Percentiles rank a stretch among this genome's conserved stretches.
phyloP scores from a whole-genome alignment of 2,888 invertebrate genomes.

The Eulithis testata region DNA sequence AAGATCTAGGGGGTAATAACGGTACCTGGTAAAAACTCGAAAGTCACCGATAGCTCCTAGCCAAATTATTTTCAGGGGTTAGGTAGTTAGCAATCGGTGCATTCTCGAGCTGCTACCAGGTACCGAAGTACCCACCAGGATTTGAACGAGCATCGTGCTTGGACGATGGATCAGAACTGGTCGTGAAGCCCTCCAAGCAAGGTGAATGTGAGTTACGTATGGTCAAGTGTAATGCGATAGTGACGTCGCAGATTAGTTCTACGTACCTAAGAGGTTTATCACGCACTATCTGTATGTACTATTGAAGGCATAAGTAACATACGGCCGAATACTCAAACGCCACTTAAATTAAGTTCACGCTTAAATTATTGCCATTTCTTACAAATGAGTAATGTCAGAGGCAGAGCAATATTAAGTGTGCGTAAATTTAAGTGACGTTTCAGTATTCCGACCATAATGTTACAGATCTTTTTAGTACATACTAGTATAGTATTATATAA shows the following conservation, averaged over 20 bases:
- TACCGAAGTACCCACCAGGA: slow-evolving; percentile 49
- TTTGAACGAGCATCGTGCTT: slow-evolving; percentile 77
- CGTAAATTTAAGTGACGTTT: too few relatives aligned
- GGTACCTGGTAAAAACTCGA: slow-evolving; percentile 3
- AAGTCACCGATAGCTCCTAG: background rate
- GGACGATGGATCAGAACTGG: slow-evolving; percentile 24
- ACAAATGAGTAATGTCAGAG: too few relatives aligned
- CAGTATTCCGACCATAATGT: too few relatives aligned
- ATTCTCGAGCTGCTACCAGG: background rate
- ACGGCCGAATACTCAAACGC: too few relatives aligned
- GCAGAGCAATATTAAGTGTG: too few relatives aligned
- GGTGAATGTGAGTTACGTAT: slow-evolving; percentile 52
- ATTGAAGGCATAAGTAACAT: too few relatives aligned
- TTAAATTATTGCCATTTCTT: too few relatives aligned
- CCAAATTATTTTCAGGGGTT: background rate
- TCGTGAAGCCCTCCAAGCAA: slow-evolving; percentile 53
- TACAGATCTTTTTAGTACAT: too few relatives aligned
- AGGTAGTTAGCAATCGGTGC: background rate
- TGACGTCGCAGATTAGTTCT: slow-evolving; percentile 21
- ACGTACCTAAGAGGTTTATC: slow-evolving; percentile 1
- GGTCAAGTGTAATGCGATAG: slow-evolving; percentile 40
- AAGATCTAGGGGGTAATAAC: slow-evolving; percentile 54
- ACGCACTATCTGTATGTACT: background rate
- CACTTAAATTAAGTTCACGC: too few relatives aligned
- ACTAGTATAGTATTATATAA: too few relatives aligned